Evolutionary conservation across 1,140 invertebrate species (phyloP), one percentile per base, ranked within the genome.

Genomic region (Drosophila nigrodunni): DNA sequence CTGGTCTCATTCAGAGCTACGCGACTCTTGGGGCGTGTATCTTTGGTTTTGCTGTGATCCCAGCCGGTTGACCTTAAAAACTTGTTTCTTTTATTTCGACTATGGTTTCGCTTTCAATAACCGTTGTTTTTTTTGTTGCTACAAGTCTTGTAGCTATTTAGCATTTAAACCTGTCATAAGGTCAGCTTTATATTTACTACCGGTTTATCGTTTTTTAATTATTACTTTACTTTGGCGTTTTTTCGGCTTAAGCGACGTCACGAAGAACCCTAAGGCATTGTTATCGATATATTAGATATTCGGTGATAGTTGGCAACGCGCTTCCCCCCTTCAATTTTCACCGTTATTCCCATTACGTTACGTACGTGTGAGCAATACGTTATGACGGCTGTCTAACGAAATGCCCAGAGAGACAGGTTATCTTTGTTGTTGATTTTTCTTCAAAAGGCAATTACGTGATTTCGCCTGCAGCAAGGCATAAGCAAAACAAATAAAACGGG

Each of bases 31-130:
- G 7, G 7, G 50, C 7, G 30, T 54, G 43, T 47, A 37, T 44
- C 13, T 46, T 7, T 15, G n/a, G 9, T 54, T 6, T 30, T 70
- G 59, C 49, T 70, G 68, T 30, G 59, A 41, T 54, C 76, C 52
- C 67, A 81, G 65, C 82, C 73, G 50, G 78, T 77, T 78, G 76
- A 74, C 86, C 86, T 90, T 89, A 72, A 85, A 89, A 90, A 89
- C 81, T 60, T 62, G 85, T 90, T 90, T 74, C 46, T 55, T 71
- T 78, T 62, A 25, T 58, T 66, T 71, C 46, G 47, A 41, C 21
- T 59, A 66, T 54, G 58, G 73, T 74, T 83, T 67, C 47, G 78
- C 70, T 86, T 77, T 81, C 70, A 61, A 62, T 50, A 39, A 41
- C 11, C 52, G 52, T 39, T 55, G 43, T 64, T 9, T 46, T 46